Evolutionary conservation across 2,888 invertebrate species (phyloP), one percentile per base, ranked within the genome.

Genomic region (Noctua janthina): DNA sequence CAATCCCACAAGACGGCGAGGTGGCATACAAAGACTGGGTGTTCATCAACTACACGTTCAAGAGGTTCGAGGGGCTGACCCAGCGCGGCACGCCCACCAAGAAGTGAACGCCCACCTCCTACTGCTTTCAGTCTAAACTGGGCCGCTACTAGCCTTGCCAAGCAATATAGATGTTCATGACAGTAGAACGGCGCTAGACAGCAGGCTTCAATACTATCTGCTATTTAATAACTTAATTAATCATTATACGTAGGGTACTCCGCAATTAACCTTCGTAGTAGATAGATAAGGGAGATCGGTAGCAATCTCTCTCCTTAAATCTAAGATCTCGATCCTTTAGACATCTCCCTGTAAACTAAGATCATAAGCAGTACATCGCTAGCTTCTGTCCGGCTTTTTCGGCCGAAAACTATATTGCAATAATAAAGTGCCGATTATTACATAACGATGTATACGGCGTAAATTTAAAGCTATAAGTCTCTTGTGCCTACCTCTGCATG

Each of bases 31-130:
- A 99, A 97, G 99, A 99, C 97, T 99, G 99, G 99, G 99, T 99
- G 91, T 99, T 99, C 96, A 99, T 99, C 94, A 99, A 99, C 97
- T 99, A 99, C 97, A 99, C 99, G 85, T 99, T 99, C 97, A 99
- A 99, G 96, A 98, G 99, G 91, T 99, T 99, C 97, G 99, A 99
- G 97, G 99, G 99, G 51, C 97, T 99, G 87, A 99, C 99, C 75
- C 99, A 99, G 95, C 97, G 99, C 91, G 99, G 99, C 87, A 98
- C 98, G 83, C 98, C 98, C 72, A 98, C 98, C 91, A 98, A 98
- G 96, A 98, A 98, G 97, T 98, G 95, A 96, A 86, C 71, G 49
- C 6, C 74, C n/a, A 49, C 62, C 66, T 23, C 13, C 73, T 51
- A 72, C 82, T 89, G 88, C 88, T 89, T 89, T 84, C 87, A 89